Evolutionary conservation across 2,888 invertebrate species (phyloP).

Genomic region (Ochropleura plecta): DNA sequence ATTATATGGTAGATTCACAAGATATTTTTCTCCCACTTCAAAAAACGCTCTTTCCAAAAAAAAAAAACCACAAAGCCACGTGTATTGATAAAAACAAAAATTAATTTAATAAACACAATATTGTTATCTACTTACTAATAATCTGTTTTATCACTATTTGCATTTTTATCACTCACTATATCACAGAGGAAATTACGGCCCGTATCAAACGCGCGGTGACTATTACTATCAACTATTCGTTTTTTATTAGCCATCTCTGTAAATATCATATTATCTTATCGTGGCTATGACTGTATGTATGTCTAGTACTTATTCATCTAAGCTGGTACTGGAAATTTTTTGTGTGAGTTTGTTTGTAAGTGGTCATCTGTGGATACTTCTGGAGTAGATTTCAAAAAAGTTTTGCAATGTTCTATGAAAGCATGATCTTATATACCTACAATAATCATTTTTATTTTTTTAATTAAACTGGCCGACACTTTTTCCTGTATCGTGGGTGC

Average conservation of each 20-base stretch:
- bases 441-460: no score
- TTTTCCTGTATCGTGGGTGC: no score
- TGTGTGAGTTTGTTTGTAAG: conserved; percentile 24
- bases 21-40: neutral
- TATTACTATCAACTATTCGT: conserved; percentile 70
- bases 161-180: conserved; percentile 42
- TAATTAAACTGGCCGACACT: no score
- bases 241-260: conserved; percentile 71
- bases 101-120: conserved; percentile 23
- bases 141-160: conserved; percentile 55
- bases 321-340: conserved; percentile 13
- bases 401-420: no score
- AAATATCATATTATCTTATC: conserved; percentile 74
- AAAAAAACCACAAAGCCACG: conserved; percentile 9
- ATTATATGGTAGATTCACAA: no score
- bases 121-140: conserved; percentile 55
- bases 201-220: conserved; percentile 56
- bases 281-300: conserved; percentile 50
- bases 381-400: no score
- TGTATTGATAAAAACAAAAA: conserved; percentile 19
- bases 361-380: neutral
- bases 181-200: conserved; percentile 26
- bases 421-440: no score
- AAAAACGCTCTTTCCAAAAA: neutral
- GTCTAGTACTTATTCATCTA: conserved; percentile 39